A percentile compares a stretch with the other conserved stretches of the same genome.
These are phyloP conservation scores for Abrostola tripartita DNA, from an alignment of 2,888 invertebrate genomes.

Conservation along the genomic window DNA sequence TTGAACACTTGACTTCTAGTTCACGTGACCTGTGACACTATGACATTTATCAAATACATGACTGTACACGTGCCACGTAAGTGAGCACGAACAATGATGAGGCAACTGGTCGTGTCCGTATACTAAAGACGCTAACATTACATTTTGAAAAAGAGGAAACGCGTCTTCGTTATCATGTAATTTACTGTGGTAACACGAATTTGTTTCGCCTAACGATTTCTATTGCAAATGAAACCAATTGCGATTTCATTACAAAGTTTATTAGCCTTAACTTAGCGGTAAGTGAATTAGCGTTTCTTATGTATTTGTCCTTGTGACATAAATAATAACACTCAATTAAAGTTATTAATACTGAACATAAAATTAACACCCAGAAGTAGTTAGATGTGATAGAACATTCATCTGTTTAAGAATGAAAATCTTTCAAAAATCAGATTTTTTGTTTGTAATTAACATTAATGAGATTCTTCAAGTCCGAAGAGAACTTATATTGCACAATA, in stretches of 20 bases:
- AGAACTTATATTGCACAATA: too few relatives aligned
- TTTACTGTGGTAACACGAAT: neutral
- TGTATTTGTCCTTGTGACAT: neutral
- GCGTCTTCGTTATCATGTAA: neutral
- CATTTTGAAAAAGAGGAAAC: neutral
- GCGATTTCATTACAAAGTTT: constrained; percentile 9
- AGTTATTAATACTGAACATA: constrained; percentile 9
- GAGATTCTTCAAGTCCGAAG: too few relatives aligned
- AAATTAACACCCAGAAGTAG: too few relatives aligned
- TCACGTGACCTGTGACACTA: constrained; percentile 40
- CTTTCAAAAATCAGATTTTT: too few relatives aligned
- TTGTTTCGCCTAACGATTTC: constrained; percentile 9
- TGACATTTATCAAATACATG: constrained; percentile 37
- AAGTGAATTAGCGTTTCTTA: constrained; percentile 1
- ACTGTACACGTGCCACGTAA: constrained; percentile 26
- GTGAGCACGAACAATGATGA: constrained; percentile 15
- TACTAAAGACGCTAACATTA: neutral
- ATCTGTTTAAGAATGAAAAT: too few relatives aligned
- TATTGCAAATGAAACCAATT: constrained; percentile 27
- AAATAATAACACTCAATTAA: neutral
- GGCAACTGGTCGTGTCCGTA: neutral
- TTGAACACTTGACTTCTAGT: constrained; percentile 42
- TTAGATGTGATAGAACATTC: too few relatives aligned
- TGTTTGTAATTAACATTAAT: too few relatives aligned
- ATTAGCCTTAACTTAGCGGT: neutral